Conservation (phyloP, 2,797 vertebrate genomes). For the Neosalanx taihuensis region DNA sequence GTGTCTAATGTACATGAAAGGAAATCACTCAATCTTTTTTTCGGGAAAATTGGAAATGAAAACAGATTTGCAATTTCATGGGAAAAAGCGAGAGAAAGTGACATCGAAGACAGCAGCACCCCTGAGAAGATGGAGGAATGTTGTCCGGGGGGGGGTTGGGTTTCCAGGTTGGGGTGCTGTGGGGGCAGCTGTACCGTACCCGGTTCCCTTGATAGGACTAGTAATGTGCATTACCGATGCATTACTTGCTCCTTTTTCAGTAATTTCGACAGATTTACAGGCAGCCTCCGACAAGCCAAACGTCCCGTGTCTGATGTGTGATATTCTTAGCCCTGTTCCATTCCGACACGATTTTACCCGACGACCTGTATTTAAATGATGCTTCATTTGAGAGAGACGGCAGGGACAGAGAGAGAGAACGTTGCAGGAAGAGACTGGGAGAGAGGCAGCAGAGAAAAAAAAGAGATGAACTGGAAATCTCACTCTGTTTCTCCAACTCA, state of each 20-base stretch:
- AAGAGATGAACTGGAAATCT: not conserved
- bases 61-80: constrained; percentile 9
- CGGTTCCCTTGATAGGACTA: no score
- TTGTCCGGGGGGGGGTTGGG: no score
- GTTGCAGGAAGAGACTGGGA: constrained; percentile 24
- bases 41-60: not conserved
- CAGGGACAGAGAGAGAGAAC: constrained; percentile 22
- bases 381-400: constrained; percentile 18
- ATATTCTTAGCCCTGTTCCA: not conserved
- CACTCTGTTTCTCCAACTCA: not conserved
- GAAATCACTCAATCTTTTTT: not conserved
- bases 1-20: not conserved
- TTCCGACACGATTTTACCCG: constrained; percentile 3
- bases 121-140: constrained; percentile 15
- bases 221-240: no score
- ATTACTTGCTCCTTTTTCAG: no score
- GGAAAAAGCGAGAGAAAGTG: constrained; percentile 36
- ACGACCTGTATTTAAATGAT: no score
- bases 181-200: no score
- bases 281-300: no score
- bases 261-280: no score
- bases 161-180: no score
- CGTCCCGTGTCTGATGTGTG: not conserved
- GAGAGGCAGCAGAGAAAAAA: not conserved
- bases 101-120: constrained; percentile 37